Conservation (phyloP, 2,797 vertebrate genomes). For the Masticophis lateralis region DNA sequence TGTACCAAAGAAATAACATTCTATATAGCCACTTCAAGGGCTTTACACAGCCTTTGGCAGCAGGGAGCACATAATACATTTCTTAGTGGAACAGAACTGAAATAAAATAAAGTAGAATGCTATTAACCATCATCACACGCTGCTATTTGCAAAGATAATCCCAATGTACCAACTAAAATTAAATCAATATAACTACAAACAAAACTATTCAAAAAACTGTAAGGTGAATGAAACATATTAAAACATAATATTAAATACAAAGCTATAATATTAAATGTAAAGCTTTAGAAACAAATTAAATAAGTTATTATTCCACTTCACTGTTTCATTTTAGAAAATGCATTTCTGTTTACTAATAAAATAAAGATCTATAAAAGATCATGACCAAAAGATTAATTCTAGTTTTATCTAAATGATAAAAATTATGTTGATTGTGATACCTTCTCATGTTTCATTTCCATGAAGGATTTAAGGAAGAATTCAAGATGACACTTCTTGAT, state of each 20-base stretch:
- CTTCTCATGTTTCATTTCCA: not conserved
- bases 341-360: not conserved
- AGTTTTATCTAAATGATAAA: not conserved
- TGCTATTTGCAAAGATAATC: not conserved
- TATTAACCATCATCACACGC: not conserved
- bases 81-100: not conserved
- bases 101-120: not conserved
- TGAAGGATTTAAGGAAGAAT: not conserved
- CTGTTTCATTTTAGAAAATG: not conserved
- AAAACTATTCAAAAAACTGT: not conserved
- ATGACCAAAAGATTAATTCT: not conserved
- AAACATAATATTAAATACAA: not conserved
- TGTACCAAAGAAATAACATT: not conserved
- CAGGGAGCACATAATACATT: not conserved
- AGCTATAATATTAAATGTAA: constrained; percentile 4
- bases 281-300: not conserved
- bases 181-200: not conserved
- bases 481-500: not conserved
- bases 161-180: not conserved
- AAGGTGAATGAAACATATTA: not conserved
- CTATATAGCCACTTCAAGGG: not conserved
- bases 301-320: not conserved
- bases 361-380: not conserved
- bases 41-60: not conserved
- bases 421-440: not conserved